Evolutionary conservation across 2,113 vertebrate species (phyloP).

Genomic region (Melanocharis versteri): DNA sequence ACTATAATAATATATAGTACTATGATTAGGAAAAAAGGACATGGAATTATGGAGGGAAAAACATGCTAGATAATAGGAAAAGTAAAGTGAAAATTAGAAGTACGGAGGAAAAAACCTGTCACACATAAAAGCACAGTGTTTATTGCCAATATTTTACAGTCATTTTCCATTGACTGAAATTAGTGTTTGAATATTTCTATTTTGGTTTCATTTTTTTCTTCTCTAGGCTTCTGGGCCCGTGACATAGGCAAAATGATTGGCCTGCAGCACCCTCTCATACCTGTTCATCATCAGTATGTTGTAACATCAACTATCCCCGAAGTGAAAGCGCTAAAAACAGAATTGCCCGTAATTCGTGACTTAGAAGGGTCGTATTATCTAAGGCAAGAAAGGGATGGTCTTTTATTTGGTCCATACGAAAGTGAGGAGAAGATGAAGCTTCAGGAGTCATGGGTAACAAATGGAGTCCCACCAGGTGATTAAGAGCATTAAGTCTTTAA

Average conservation of each 20-base stretch:
- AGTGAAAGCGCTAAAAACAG: slow-evolving; percentile 88
- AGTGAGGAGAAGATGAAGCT: slow-evolving; percentile 92
- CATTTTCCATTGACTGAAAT: neutral
- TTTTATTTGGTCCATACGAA: slow-evolving; percentile 95
- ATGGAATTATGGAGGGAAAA: neutral
- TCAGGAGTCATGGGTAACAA: slow-evolving; percentile 89
- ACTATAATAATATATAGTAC: neutral
- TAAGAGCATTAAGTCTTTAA: neutral
- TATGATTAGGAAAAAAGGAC: neutral
- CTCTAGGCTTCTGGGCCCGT: slow-evolving; percentile 91
- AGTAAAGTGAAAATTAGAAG: neutral
- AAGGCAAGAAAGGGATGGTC: slow-evolving; percentile 91
- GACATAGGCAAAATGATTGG: slow-evolving; percentile 91
- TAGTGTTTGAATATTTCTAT: neutral
- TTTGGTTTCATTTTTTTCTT: neutral
- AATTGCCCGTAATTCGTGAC: slow-evolving; percentile 91
- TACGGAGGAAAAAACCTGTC: neutral
- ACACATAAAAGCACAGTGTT: neutral
- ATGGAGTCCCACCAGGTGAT: slow-evolving; percentile 89
- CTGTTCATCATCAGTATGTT: slow-evolving; percentile 96
- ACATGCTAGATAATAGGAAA: neutral
- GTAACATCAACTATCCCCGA: slow-evolving; percentile 91
- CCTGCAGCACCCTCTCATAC: slow-evolving; percentile 89
- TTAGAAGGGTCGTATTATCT: slow-evolving; percentile 93
- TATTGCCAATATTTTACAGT: neutral